Evolutionary conservation across 2,797 vertebrate species (phyloP).

Genomic region (Mastacembelus armatus): DNA sequence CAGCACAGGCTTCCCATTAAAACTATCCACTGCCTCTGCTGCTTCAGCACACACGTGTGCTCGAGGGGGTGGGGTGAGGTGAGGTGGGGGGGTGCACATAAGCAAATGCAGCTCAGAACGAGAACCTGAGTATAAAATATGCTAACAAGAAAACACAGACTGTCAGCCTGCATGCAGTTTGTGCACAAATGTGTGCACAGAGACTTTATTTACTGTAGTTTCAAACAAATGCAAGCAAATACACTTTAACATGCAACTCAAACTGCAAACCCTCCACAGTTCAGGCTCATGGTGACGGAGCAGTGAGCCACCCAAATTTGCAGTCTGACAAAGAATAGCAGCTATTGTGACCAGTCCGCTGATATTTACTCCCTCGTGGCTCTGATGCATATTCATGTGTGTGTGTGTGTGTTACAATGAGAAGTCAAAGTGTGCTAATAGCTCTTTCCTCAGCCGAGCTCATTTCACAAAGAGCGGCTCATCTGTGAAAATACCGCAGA

Average conservation of each 20-base stretch:
- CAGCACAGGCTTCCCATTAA: constrained; percentile 66
- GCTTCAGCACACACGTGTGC: constrained; percentile 47
- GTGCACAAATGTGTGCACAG: neutral
- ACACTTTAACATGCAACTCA: neutral
- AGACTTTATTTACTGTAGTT: neutral
- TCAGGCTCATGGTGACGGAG: constrained; percentile 40
- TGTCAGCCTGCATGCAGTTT: constrained; percentile 10
- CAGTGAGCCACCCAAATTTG: constrained; percentile 25
- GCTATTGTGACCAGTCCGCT: constrained; percentile 48
- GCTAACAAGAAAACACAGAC: constrained; percentile 16
- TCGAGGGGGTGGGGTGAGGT: no score
- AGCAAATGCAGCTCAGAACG: constrained; percentile 22
- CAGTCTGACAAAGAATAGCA: constrained; percentile 54
- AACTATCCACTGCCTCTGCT: constrained; percentile 57
- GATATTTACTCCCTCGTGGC: constrained; percentile 59
- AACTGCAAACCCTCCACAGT: no score
- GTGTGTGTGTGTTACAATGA: constrained; percentile 31
- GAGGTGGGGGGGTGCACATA: neutral
- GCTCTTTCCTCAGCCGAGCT: constrained; percentile 58
- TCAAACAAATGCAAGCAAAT: constrained; percentile 8
- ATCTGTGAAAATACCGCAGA: constrained; percentile 71
- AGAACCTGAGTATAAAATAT: constrained; percentile 2
- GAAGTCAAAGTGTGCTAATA: constrained; percentile 55
- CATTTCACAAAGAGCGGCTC: constrained; percentile 52
- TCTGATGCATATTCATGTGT: constrained; percentile 63